Conservation (phyloP, 2,113 vertebrate species). For the Cariama cristata region DNA sequence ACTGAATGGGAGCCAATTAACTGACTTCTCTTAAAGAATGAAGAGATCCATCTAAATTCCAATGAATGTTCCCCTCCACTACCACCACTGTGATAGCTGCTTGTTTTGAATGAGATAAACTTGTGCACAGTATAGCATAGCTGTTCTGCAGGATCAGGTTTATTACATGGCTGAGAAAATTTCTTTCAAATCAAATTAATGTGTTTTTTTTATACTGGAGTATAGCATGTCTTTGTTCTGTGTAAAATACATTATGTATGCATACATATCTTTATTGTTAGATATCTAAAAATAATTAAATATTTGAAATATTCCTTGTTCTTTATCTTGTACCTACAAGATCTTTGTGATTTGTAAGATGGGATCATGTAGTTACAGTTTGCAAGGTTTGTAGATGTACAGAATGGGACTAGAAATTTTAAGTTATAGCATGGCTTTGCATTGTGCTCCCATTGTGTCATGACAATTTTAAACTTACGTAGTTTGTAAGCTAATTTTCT, state of each 20-base stretch:
- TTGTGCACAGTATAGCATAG: background rate
- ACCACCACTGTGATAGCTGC: background rate
- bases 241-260: background rate
- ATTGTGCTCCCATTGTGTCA: background rate
- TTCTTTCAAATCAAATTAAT: background rate
- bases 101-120: background rate
- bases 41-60: background rate
- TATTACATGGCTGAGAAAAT: background rate
- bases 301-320: background rate
- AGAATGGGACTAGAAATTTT: background rate
- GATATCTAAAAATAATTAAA: background rate
- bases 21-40: background rate
- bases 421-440: background rate
- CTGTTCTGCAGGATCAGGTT: background rate
- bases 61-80: background rate
- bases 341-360: background rate
- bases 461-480: background rate
- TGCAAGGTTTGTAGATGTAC: background rate
- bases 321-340: background rate
- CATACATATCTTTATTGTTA: background rate
- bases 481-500: background rate
- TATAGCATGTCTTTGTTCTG: background rate
- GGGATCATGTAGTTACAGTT: background rate
- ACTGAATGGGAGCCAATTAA: background rate
- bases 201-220: background rate